Evolutionary conservation across 2,113 vertebrate species (phyloP), one percentile per base, ranked within the genome.

Genomic region (Callipepla squamata): DNA sequence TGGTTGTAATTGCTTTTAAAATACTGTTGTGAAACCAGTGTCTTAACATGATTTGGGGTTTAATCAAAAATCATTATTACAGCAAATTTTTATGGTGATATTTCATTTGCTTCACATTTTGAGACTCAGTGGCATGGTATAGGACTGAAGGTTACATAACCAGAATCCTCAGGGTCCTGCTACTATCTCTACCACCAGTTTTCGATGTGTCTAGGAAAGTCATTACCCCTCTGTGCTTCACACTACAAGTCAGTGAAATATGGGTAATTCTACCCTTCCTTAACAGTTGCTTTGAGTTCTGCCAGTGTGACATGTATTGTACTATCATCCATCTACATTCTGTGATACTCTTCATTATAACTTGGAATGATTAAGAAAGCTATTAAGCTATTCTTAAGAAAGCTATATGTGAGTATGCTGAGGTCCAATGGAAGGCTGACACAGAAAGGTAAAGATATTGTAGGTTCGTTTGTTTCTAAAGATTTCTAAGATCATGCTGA

Each of bases 381-480:
- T 80, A 75, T 90, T 90, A 86, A 63, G 40, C 69, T 90, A 48
- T 89, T 95, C 92, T 93, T 96, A 87, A 95, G 70, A 67, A 95
- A 96, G n/a, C 26, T 53, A 7, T 74, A 55, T 32, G 50, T 77
- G 50, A 70, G 30, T 85, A 13, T 83, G 28, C 13, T 68, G 68
- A 83, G 44, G 75, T 91, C 78, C 68, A 85, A 80, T 47, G 14
- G 61, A 90, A 69, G 44, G 10, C 25, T 70, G 42, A 44, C 45
- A 30, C 9, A 79, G 50, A 74, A 23, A 76, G 19, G 6, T 92
- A 55, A 85, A 89, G 79, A 11, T 74, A 30, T 51, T 70, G 12
- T 40, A 48, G 53, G 22, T 65, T 32, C 26, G 80, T 90, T 81
- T 32, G 84, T 90, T 81, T 44, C 50, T 77, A 77, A 66, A 62